Base-by-base conservation (phyloP, 2,888 invertebrate genomes). In the Nysson spinosus region DNA sequence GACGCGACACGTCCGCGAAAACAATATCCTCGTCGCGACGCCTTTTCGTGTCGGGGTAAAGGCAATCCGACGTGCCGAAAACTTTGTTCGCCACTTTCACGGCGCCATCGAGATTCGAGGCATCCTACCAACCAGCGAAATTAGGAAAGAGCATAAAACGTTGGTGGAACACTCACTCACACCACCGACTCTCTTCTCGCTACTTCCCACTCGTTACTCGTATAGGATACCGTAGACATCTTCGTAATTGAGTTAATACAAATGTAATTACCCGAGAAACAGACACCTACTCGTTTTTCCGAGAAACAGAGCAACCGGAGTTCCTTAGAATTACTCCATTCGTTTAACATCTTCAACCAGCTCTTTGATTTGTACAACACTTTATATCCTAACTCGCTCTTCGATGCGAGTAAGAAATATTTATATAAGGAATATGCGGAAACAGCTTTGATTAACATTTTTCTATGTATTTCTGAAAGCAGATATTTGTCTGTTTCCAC, bases 181-280 rank as follows among this genome's bases (percentile, higher is more conserved):
- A n/a, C n/a, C n/a, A n/a, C n/a, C n/a, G n/a, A n/a, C n/a, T n/a
- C 14, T 6, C 30, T 17, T 22, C 19, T 12, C 28, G 16, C 51
- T 20, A 16, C 19, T 30, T 14, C 16, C 16, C 16, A 35, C 35
- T n/a, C n/a, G n/a, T 11, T 4, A 19, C 26, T 12, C 12, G 20
- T 20, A n/a, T 37, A 35, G 19, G 42, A 7, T 11, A 9, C 5
- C 54, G 46, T 52, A 56, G 51, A 61, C 68, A 34, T 58, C 65
- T 43, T 34, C 49, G 74, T 78, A 80, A 81, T 79, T 73, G 75
- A 78, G 64, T 79, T 80, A 79, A 80, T 78, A 72, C 75, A 66
- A 75, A 75, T 76, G 75, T 69, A 77, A 82, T 83, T 80, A 56
- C 55, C 17, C 20, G 39, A 39, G 12, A 34, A 40, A 7, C 9